Conservation (phyloP, 2,888 invertebrate species). For the Agrilus biguttatus region DNA sequence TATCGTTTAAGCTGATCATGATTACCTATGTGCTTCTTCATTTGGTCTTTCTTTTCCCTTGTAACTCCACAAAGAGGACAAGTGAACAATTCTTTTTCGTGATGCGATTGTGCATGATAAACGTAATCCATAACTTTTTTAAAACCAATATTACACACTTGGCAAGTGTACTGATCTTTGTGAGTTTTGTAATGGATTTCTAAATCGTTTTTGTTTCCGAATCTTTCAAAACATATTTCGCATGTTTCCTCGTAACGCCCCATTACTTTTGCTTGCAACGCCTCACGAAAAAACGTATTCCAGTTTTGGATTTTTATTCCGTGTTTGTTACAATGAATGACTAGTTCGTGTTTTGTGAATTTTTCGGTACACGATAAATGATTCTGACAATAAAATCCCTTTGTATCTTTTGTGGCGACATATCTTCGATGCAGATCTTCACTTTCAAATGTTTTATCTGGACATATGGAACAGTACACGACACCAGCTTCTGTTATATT, state of each 20-base stretch:
- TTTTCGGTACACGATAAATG: slow-evolving; percentile 2
- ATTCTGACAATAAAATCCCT: slow-evolving; percentile 6
- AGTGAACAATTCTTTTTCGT: background rate
- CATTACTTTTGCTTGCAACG: slow-evolving; percentile 3
- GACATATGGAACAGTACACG: no score
- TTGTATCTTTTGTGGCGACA: no score
- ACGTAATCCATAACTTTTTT: slow-evolving; percentile 1
- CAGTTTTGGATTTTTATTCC: slow-evolving; percentile 3
- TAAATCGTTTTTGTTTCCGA: slow-evolving; percentile 9
- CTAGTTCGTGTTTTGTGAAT: slow-evolving; percentile 5
- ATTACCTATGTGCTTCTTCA: background rate
- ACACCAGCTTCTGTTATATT: background rate
- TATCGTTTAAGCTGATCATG: slow-evolving; percentile 12
- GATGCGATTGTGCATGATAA: no score
- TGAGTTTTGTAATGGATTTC: slow-evolving; percentile 17
- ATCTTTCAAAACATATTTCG: no score
- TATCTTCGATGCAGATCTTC: no score
- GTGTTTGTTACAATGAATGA: slow-evolving; percentile 5
- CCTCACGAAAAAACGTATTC: slow-evolving; percentile 6
- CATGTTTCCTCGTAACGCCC: slow-evolving; percentile 16
- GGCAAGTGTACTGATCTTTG: slow-evolving; percentile 14
- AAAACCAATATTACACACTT: slow-evolving; percentile 15
- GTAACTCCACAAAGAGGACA: slow-evolving; percentile 5
- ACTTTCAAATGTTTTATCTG: no score
- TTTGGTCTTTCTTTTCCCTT: background rate